A percentile compares a stretch with the other conserved stretches of the same genome.
These are phyloP conservation scores for Chironomus tepperi DNA, from an alignment of 1,140 invertebrate genomes.

Conservation along the genomic window DNA sequence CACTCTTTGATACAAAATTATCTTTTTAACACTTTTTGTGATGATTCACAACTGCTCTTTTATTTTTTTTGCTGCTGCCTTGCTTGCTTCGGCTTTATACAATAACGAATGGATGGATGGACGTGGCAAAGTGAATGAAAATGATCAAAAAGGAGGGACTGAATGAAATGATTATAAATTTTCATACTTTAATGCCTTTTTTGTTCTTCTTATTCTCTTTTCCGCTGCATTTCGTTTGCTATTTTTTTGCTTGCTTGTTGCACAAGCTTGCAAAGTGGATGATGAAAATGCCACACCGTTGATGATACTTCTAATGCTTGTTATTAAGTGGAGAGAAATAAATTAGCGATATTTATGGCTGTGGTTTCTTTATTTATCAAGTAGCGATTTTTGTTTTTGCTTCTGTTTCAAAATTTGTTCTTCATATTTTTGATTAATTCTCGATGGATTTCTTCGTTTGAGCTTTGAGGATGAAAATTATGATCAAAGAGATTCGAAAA, in stretches of 20 bases:
- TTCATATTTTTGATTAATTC: too few relatives aligned
- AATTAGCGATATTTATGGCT: too few relatives aligned
- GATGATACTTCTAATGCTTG: too few relatives aligned
- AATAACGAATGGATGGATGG: background rate
- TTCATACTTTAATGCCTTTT: background rate
- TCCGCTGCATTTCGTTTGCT: too few relatives aligned
- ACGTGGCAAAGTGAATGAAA: background rate
- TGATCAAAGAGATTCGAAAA: too few relatives aligned
- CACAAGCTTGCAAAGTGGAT: too few relatives aligned
- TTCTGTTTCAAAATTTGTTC: background rate
- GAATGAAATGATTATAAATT: constrained; percentile 14
- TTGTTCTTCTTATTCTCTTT: too few relatives aligned
- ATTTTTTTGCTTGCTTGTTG: background rate
- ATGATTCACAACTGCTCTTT: constrained; percentile 4
- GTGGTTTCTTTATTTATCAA: too few relatives aligned
- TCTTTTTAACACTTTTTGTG: constrained; percentile 8
- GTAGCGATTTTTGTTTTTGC: background rate
- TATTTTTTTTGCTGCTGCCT: background rate
- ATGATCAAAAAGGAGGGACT: background rate
- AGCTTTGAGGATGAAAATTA: too few relatives aligned
- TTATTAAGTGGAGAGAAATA: too few relatives aligned
- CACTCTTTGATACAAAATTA: background rate
- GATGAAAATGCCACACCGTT: too few relatives aligned
- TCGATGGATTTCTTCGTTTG: too few relatives aligned
- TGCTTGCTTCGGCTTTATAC: background rate